A percentile compares a stretch with the other conserved stretches of the same genome.
phyloP scores from a whole-genome alignment of 2,113 vertebrate species.

The Paedocypris sp. region DNA sequence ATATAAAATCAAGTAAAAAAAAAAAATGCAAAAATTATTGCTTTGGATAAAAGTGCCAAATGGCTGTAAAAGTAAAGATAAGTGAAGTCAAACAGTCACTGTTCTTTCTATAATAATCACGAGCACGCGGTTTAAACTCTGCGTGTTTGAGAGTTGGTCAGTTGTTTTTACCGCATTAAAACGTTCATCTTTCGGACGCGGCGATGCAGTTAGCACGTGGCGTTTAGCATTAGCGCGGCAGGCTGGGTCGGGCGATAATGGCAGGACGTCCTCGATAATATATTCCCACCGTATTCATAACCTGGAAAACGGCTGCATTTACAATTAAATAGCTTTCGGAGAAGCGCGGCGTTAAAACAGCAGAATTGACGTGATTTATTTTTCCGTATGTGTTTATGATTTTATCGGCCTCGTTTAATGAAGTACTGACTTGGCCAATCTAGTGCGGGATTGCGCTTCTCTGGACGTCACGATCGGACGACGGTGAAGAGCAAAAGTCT shows the following conservation, averaged over 20 bases:
- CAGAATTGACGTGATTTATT: constrained; percentile 36
- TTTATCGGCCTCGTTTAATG: constrained; percentile 34
- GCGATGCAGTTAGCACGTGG: too few relatives aligned
- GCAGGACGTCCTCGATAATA: constrained; percentile 16
- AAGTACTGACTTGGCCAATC: constrained; percentile 34
- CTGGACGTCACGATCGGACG: constrained; percentile 23
- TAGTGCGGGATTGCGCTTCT: constrained; percentile 32
- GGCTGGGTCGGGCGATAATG: constrained; percentile 10
- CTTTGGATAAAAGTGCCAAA: too few relatives aligned
- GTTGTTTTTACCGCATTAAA: too few relatives aligned
- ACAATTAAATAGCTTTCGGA: constrained; percentile 29
- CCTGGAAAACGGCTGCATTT: constrained; percentile 32
- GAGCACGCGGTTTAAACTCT: too few relatives aligned
- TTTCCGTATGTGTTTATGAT: constrained; percentile 32
- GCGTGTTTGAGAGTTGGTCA: too few relatives aligned
- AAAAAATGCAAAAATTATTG: too few relatives aligned
- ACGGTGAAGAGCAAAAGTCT: constrained; percentile 25
- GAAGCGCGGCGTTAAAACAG: not conserved
- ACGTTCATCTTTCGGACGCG: too few relatives aligned
- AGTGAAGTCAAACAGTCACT: too few relatives aligned
- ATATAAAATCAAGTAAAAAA: too few relatives aligned
- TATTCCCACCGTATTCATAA: constrained; percentile 21
- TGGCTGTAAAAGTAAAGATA: too few relatives aligned
- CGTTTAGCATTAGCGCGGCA: too few relatives aligned
- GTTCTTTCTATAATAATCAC: too few relatives aligned